phyloP scores from a whole-genome alignment of 2,797 vertebrate genomes.

The Cuniculus paca region DNA sequence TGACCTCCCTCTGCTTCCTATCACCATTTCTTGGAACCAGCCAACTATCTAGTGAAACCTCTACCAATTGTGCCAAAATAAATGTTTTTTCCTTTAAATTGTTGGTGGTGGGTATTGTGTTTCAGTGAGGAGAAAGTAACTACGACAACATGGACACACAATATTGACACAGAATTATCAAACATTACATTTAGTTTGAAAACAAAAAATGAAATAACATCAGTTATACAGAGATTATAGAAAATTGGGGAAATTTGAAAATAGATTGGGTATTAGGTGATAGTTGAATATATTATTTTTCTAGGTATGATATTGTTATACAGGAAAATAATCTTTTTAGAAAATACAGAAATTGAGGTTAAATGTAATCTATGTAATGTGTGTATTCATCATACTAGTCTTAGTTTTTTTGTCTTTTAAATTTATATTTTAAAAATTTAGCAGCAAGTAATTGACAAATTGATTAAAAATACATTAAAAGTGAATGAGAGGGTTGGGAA shows the following conservation, averaged over 20 bases:
- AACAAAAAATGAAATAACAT: constrained; percentile 12
- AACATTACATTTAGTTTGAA: not conserved
- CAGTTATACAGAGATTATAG: not conserved
- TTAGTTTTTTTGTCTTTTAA: not conserved
- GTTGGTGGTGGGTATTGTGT: not conserved
- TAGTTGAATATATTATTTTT: not conserved
- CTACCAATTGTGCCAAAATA: not conserved
- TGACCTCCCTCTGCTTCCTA: not conserved
- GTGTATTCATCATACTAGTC: not conserved
- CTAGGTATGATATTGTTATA: not conserved
- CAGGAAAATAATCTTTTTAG: not conserved
- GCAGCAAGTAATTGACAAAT: not conserved
- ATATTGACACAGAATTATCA: not conserved
- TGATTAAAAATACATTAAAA: not conserved
- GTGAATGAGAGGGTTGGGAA: not conserved
- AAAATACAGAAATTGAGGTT: not conserved
- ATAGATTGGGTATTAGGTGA: not conserved
- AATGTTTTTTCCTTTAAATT: not conserved
- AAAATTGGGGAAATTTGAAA: constrained; percentile 41
- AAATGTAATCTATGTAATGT: not conserved
- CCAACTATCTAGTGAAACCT: not conserved
- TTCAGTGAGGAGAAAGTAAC: not conserved
- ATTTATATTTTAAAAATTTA: constrained; percentile 1
- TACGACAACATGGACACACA: not conserved
- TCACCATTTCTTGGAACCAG: not conserved